Evolutionary conservation across 2,888 invertebrate genomes (phyloP).

Genomic region (Lapara coniferarum): DNA sequence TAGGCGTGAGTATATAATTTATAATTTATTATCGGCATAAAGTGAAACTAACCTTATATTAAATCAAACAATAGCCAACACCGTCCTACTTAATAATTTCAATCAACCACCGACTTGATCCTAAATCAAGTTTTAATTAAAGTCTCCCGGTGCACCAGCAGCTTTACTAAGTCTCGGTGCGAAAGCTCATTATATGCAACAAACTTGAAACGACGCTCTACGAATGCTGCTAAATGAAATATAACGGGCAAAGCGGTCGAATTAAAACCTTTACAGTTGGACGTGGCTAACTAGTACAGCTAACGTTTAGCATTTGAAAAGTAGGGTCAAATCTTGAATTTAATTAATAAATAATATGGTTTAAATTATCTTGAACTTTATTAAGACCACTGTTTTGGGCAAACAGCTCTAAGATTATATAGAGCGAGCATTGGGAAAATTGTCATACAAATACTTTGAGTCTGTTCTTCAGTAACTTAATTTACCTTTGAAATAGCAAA

Average conservation of each 20-base stretch:
- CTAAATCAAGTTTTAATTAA: slow-evolving; percentile 11
- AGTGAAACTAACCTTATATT: too few relatives aligned
- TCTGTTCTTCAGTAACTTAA: too few relatives aligned
- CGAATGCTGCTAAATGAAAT: slow-evolving; percentile 24
- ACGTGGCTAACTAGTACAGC: background rate
- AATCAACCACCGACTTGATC: too few relatives aligned
- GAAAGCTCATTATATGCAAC: slow-evolving; percentile 48
- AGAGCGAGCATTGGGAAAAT: too few relatives aligned
- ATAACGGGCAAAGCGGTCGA: slow-evolving; percentile 22
- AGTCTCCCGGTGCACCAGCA: background rate
- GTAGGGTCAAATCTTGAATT: background rate
- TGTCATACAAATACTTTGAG: too few relatives aligned
- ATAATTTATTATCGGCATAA: too few relatives aligned
- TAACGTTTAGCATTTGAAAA: background rate
- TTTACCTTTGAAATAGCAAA: too few relatives aligned
- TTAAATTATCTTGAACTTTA: background rate
- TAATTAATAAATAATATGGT: background rate
- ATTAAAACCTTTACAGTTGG: slow-evolving; percentile 11
- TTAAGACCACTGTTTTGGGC: too few relatives aligned
- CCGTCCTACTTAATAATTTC: too few relatives aligned
- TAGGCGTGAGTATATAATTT: too few relatives aligned
- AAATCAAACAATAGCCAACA: too few relatives aligned
- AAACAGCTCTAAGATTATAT: too few relatives aligned
- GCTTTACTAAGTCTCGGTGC: slow-evolving; percentile 27
- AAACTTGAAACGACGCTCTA: slow-evolving; percentile 38